Percentiles rank a stretch among this genome's conserved stretches.
phyloP scores from a whole-genome alignment of 1,140 invertebrate species.

The Drosophila carrolli region DNA sequence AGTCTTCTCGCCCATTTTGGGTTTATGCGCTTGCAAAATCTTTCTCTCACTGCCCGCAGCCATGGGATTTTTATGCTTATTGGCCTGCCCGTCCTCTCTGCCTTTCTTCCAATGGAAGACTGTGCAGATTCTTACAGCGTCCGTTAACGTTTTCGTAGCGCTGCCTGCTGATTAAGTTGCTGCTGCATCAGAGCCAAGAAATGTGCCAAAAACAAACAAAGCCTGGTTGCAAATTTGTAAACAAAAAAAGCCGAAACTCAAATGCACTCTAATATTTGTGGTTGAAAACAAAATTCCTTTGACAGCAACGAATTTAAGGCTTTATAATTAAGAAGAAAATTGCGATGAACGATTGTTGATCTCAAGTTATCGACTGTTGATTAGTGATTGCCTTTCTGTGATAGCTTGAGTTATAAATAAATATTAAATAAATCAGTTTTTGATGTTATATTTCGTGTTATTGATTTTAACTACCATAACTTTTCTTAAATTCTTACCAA shows the following conservation, averaged over 20 bases:
- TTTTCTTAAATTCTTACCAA: no score
- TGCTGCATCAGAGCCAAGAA: conserved; percentile 33
- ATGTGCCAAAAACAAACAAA: conserved; percentile 71
- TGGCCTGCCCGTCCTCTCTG: conserved; percentile 2
- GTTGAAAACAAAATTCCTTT: not conserved
- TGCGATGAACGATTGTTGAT: no score
- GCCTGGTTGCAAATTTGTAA: not conserved
- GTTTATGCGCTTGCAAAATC: conserved; percentile 42
- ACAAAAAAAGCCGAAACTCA: not conserved
- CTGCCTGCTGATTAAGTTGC: conserved; percentile 76
- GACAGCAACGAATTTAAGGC: no score
- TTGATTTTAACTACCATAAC: no score
- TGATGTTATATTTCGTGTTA: no score
- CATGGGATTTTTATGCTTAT: conserved; percentile 44
- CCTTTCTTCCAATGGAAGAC: conserved; percentile 3
- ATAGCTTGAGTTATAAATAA: no score
- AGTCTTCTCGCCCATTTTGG: conserved; percentile 20
- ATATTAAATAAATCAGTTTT: no score
- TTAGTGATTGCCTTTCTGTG: no score
- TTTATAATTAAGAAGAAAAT: no score
- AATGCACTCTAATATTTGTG: conserved; percentile 19
- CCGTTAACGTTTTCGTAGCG: conserved; percentile 59
- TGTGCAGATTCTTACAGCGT: conserved; percentile 76
- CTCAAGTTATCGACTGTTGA: no score
- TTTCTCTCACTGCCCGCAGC: conserved; percentile 41